Base-by-base conservation (phyloP, 2,113 vertebrate genomes). In the Elephantulus edwardii region DNA sequence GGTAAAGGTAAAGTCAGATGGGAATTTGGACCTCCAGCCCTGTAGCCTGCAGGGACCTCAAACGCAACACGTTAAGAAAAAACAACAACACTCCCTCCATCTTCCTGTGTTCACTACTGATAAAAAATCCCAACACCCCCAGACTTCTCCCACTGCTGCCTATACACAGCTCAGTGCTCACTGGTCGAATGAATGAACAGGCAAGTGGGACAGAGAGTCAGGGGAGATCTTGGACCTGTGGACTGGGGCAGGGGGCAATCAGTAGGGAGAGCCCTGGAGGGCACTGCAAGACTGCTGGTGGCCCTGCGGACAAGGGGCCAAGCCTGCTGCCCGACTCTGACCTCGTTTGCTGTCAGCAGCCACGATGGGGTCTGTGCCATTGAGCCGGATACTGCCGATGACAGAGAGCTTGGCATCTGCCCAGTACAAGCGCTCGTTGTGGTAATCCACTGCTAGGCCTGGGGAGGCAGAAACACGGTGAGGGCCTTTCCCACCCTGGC, bases 351-450 rank as follows among this genome's bases (percentile, higher is more conserved):
- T 98, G 82, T 98, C 98, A 0, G 98, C 98, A 20, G 98, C 98
- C 91, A 99, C 97, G 0, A 99, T 97, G 0, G 99, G 98, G 97
- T 99, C 99, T 0, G 98, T 99, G 95, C 99, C 99, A 0, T 99
- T 98, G 87, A 99, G 97, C 35, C 98, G 98, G 92, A 99, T 99
- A 75, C 99, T 99, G 96, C 99, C 98, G 3, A 99, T 99, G 91
- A 99, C 97, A 0, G 99, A 99, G 64, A 99, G 98, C 88, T 99
- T 99, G 94, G 98, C 98, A 0, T 99, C 99, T 0, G 99, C 98
- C 99, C 99, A 99, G 96, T 99, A 99, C 12, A 99, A 97, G 22
- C 99, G 98, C 96, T 99, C 99, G 0, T 99, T 99, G 97, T 99
- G 98, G 94, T 99, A 99, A 92, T 99, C 99, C 94, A 99, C 99